Evolutionary conservation across 1,140 invertebrate genomes (phyloP).

Genomic region (Drosophila aff.): DNA sequence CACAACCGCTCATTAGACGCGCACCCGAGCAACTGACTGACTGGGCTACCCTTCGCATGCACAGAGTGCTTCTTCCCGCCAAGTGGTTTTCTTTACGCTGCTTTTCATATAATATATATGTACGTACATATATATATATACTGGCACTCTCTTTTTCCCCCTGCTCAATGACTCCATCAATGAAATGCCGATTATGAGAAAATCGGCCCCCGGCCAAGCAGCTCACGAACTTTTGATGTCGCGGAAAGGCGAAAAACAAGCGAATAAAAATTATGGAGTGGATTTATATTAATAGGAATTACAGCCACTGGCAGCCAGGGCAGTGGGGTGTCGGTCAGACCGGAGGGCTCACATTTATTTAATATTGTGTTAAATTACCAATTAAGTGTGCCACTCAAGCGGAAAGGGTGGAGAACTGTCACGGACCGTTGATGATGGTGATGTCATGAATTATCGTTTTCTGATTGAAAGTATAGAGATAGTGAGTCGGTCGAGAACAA

Average conservation of each 20-base stretch:
- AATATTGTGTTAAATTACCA: conserved; percentile 81
- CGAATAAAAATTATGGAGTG: conserved; percentile 24
- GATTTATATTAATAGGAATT: conserved; percentile 74
- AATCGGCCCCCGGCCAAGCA: conserved; percentile 50
- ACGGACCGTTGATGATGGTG: conserved; percentile 53
- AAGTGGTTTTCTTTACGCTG: conserved; percentile 19
- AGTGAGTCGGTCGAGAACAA: conserved; percentile 66
- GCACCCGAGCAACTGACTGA: conserved; percentile 63
- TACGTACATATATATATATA: background rate
- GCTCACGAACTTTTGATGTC: conserved; percentile 78
- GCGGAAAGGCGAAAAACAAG: conserved; percentile 40
- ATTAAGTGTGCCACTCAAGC: conserved; percentile 74
- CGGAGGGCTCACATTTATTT: conserved; percentile 63
- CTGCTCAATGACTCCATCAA: conserved; percentile 49
- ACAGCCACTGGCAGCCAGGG: conserved; percentile 28
- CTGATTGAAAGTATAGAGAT: conserved; percentile 82
- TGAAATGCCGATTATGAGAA: conserved; percentile 75
- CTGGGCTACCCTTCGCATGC: conserved; percentile 41
- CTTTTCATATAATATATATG: conserved; percentile 7
- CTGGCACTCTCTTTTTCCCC: conserved; percentile 2
- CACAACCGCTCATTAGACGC: conserved; percentile 55
- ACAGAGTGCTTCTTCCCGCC: conserved; percentile 34
- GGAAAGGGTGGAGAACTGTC: conserved; percentile 42
- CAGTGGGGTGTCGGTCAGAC: conserved; percentile 1
- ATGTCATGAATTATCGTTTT: conserved; percentile 84